These are phyloP conservation scores for Morpho deidamia DNA, from an alignment of 2,888 invertebrate species.

Conservation along the genomic window DNA sequence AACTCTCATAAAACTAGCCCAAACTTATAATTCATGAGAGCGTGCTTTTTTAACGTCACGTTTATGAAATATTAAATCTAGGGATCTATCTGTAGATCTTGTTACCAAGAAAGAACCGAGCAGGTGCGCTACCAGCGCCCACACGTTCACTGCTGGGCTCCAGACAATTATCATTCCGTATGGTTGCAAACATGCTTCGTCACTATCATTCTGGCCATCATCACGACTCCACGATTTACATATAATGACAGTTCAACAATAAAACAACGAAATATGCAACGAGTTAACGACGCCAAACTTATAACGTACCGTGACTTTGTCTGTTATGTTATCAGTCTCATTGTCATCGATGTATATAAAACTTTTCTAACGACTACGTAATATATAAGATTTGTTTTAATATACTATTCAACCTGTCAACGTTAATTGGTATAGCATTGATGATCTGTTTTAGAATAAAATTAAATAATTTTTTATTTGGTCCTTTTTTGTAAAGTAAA, in stretches of 20 bases:
- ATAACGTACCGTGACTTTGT: conserved; percentile 33
- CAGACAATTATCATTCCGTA: conserved; percentile 70
- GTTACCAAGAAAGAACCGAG: conserved; percentile 48
- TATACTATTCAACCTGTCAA: no score
- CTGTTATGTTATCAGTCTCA: no score
- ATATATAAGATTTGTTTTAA: no score
- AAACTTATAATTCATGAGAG: conserved; percentile 47
- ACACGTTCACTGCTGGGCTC: conserved; percentile 45
- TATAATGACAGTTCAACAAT: conserved; percentile 76
- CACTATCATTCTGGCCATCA: conserved; percentile 71
- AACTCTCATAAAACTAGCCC: conserved; percentile 7
- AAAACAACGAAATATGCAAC: conserved; percentile 63
- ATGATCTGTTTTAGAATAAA: no score
- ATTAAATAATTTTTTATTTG: no score
- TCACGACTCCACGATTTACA: conserved; percentile 76
- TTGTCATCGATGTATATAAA: no score
- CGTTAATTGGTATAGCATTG: no score
- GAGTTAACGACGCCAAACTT: conserved; percentile 36
- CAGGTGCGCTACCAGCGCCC: conserved; percentile 55
- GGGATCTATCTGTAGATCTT: conserved; percentile 47
- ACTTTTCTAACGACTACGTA: no score
- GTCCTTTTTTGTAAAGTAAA: no score
- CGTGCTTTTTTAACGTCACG: conserved; percentile 61
- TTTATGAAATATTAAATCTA: conserved; percentile 74
- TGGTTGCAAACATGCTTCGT: conserved; percentile 73